Base-by-base conservation (phyloP, 2,888 invertebrate species). In the Xanthorhoe designata region DNA sequence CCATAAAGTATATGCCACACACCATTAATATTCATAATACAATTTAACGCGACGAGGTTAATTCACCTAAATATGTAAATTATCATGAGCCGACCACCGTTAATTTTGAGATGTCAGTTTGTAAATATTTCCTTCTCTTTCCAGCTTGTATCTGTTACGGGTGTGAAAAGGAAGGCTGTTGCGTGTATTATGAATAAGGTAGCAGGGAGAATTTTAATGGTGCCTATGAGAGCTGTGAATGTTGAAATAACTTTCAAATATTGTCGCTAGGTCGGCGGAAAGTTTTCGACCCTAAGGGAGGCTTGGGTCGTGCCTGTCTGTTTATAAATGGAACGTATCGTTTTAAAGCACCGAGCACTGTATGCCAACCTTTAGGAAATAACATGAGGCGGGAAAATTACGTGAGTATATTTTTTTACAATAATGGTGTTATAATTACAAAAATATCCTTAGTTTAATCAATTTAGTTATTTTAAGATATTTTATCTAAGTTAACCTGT, bases 21-120 rank as follows among this genome's bases (percentile, higher is more conserved):
- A 78, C 81, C 86, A 93, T 92, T 93, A 92, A 93, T 92, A 93
- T 93, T 93, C 92, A 93, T 93, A 92, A 93, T 93, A 92, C 90
- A 93, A 93, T 93, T 92, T 91, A 92, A 90, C 91, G 87, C 83
- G 83, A 84, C 88, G 92, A 92, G 92, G 94, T 93, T 94, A 94
- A 94, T 93, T 92, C 88, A 90, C 93, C 94, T 93, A 93, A 94
- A 94, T 94, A 94, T 94, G 94, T 94, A 94, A 94, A 94, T 94
- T 93, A 94, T 94, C 92, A 94, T 93, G 92, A 92, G 90, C 92
- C 91, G 93, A 92, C 93, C 93, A 92, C 87, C 90, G 90, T 92
- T 92, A 91, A 91, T 92, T 90, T 86, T 77, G 86, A 90, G 89
- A 90, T 91, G 92, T 90, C 92, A 91, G 87, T 89, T 89, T 87